These are phyloP conservation scores for Sitobion miscanthi DNA, from an alignment of 1,140 invertebrate species.

Conservation along the genomic window DNA sequence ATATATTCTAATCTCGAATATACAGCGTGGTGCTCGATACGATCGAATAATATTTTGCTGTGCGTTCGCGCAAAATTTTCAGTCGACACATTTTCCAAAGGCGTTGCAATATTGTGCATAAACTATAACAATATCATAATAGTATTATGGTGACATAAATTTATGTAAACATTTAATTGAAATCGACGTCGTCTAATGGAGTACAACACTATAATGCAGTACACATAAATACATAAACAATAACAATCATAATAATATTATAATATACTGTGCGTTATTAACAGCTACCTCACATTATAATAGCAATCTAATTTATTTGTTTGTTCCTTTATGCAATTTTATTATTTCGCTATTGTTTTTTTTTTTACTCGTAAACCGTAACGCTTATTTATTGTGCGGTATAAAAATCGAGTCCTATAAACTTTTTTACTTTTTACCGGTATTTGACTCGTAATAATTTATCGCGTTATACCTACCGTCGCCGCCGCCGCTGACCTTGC, in stretches of 20 bases:
- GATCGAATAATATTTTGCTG: background rate
- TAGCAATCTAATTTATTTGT: background rate
- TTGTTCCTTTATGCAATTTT: background rate
- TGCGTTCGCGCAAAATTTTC: background rate
- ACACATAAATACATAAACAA: background rate
- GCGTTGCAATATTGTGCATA: background rate
- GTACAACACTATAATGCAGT: background rate
- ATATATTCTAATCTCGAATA: background rate
- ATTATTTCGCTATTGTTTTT: background rate
- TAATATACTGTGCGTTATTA: background rate
- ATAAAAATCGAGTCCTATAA: background rate
- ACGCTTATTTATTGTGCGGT: background rate
- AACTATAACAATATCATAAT: background rate
- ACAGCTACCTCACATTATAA: background rate
- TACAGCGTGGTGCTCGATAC: background rate
- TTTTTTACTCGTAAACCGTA: background rate
- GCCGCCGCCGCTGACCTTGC: background rate
- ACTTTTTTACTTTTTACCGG: background rate
- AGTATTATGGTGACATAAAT: background rate
- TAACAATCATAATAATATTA: background rate
- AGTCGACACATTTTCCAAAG: background rate
- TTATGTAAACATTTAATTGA: background rate
- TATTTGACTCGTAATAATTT: background rate
- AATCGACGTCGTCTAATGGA: background rate
- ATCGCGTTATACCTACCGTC: background rate